Base-by-base conservation (phyloP, 2,113 vertebrate species). In the Fulmarus glacialis region DNA sequence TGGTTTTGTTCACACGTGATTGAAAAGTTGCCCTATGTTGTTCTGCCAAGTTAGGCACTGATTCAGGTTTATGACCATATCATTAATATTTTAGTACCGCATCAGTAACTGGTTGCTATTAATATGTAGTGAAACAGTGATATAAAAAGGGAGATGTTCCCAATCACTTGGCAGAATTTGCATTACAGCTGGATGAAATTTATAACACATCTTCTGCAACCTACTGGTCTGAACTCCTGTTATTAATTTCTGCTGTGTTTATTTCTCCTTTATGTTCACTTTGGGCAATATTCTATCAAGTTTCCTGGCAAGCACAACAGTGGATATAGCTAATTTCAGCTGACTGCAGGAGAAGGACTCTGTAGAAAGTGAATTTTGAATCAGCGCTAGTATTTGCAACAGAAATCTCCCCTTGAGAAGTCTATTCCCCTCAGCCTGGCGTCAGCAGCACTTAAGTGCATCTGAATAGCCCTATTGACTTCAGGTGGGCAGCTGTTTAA, bases 181-280 rank as follows among this genome's bases (percentile, higher is more conserved):
- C 78, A 82, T 97, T 97, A 97, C 95, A 97, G 95, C 97, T 96
- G 95, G 91, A 85, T 96, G 89, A 94, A 96, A 97, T 97, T 97
- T 96, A 95, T 91, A 96, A 90, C 96, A 88, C 89, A 43, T 95
- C 94, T 94, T 84, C 78, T 73, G 71, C 94, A 97, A 95, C 95
- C 94, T 91, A 97, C 87, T 95, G 91, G 60, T 80, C 89, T 95
- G 95, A 96, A 94, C 91, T 96, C 91, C 91, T 77, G 94, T 96
- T 95, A 95, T 94, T 97, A 96, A 97, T 97, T 97, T 97, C 93
- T 94, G 64, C 91, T 93, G 95, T 96, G 97, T 97, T 97, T 96
- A 94, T 96, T 94, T 92, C 96, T 91, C 82, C 87, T 97, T 96
- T 97, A 88, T 97, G 91, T 97, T 97, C 96, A 96, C 96, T 97